These are phyloP conservation scores for Leucophora obtusa DNA, from an alignment of 2,888 invertebrate genomes.

Conservation along the genomic window DNA sequence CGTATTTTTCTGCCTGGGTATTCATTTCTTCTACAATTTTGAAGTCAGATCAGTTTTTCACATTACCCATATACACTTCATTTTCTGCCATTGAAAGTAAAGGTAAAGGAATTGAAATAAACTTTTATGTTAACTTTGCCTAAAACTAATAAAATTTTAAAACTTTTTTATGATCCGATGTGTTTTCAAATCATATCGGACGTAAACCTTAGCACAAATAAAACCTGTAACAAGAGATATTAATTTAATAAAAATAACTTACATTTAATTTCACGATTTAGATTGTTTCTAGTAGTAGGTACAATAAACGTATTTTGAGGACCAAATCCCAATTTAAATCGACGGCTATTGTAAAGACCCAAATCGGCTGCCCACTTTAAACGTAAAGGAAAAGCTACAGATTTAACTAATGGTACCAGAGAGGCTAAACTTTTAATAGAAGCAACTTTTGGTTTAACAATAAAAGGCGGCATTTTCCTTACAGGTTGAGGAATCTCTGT, in stretches of 20 bases:
- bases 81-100: too few species aligned
- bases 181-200: too few species aligned
- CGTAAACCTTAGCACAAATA: too few species aligned
- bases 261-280: slow-evolving; percentile 66
- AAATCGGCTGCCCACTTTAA: slow-evolving; percentile 80
- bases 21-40: too few species aligned
- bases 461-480: slow-evolving; percentile 69
- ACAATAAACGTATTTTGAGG: slow-evolving; percentile 82
- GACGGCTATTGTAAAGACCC: slow-evolving; percentile 82
- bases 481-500: slow-evolving; percentile 48
- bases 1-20: too few species aligned
- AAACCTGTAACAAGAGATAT: too few species aligned
- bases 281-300: slow-evolving; percentile 77
- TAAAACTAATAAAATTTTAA: too few species aligned
- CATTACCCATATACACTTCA: too few species aligned
- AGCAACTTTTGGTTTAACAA: slow-evolving; percentile 78
- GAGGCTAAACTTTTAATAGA: slow-evolving; percentile 77
- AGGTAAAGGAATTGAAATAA: too few species aligned
- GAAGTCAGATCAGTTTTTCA: too few species aligned
- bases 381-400: slow-evolving; percentile 69
- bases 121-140: too few species aligned
- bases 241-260: slow-evolving; percentile 23
- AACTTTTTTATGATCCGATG: too few species aligned
- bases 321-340: slow-evolving; percentile 88
- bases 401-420: slow-evolving; percentile 76